Evolutionary conservation across 1,140 invertebrate species (phyloP).

Genomic region (Pentalonia nigronervosa): DNA sequence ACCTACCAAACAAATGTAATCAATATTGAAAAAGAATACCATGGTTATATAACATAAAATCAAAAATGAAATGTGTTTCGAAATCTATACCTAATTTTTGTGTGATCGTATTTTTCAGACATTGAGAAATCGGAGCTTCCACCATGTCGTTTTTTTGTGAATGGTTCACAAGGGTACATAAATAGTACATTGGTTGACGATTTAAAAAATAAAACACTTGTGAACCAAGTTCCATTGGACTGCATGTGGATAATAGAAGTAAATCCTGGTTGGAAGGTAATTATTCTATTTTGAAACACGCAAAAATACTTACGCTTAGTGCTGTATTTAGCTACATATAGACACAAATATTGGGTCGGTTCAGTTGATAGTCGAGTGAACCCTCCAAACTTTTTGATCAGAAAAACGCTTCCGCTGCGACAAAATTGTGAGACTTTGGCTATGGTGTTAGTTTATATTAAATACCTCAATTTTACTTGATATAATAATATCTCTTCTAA

Average conservation of each 20-base stretch:
- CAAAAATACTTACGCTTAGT: neutral
- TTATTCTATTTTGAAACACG: neutral
- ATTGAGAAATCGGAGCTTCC: conserved; percentile 66
- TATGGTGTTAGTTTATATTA: neutral
- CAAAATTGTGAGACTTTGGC: neutral
- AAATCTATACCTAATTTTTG: neutral
- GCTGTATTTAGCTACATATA: neutral
- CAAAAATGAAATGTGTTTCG: neutral
- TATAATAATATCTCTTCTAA: neutral
- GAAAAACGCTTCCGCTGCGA: neutral
- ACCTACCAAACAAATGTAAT: neutral
- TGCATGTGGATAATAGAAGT: conserved; percentile 84
- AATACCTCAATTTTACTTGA: neutral
- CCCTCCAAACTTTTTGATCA: neutral
- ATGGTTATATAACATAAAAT: neutral
- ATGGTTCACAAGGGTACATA: conserved; percentile 67
- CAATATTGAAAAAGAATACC: neutral
- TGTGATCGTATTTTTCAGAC: conserved; percentile 59
- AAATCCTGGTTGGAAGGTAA: conserved; percentile 73
- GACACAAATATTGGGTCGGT: neutral
- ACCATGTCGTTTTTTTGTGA: conserved; percentile 67
- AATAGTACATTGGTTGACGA: conserved; percentile 68
- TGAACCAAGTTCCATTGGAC: conserved; percentile 72
- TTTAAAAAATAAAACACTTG: conserved; percentile 65
- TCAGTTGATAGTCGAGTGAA: neutral